A percentile compares a stretch with the other conserved stretches of the same genome.
phyloP scores from a whole-genome alignment of 2,888 invertebrate genomes.

The Drosophila subquinaria region DNA sequence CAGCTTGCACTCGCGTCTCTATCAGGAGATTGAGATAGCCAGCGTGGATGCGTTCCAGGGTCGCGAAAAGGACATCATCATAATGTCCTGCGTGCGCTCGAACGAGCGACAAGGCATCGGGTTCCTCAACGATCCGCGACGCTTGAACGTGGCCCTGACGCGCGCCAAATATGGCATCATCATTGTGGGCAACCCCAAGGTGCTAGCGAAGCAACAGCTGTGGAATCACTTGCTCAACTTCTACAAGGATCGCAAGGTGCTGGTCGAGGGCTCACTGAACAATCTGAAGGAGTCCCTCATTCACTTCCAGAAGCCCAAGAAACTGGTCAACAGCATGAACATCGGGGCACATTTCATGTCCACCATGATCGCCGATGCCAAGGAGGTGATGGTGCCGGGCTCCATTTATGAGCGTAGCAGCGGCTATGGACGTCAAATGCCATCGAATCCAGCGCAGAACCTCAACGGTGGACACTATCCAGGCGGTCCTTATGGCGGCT shows the following conservation, averaged over 20 bases:
- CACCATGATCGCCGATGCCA: conserved; percentile 97
- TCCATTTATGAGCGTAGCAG: conserved; percentile 95
- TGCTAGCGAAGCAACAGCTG: conserved; percentile 98
- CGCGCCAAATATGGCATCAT: conserved; percentile 99
- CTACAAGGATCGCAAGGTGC: conserved; percentile 96
- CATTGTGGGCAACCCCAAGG: conserved; percentile 99
- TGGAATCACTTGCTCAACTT: conserved; percentile 99
- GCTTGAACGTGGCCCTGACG: conserved; percentile 98
- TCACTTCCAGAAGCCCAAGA: conserved; percentile 98
- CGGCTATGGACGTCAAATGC: conserved; percentile 68
- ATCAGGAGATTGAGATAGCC: conserved; percentile 99
- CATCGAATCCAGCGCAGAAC: conserved; percentile 45
- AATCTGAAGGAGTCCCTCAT: conserved; percentile 98
- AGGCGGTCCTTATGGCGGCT: conserved; percentile 51
- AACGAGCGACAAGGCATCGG: conserved; percentile 99
- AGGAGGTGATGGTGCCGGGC: conserved; percentile 97
- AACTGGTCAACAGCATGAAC: conserved; percentile 96
- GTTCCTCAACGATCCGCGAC: conserved; percentile 98
- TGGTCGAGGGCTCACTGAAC: conserved; percentile 98
- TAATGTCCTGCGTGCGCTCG: conserved; percentile 99
- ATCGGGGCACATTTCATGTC: conserved; percentile 99
- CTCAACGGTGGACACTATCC: conserved; percentile 46
- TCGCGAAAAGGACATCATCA: conserved; percentile 99
- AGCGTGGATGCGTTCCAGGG: conserved; percentile 99
- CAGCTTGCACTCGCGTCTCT: conserved; percentile 97